These are phyloP conservation scores for Gobio gobio DNA, from an alignment of 2,113 vertebrate species.

Conservation along the genomic window DNA sequence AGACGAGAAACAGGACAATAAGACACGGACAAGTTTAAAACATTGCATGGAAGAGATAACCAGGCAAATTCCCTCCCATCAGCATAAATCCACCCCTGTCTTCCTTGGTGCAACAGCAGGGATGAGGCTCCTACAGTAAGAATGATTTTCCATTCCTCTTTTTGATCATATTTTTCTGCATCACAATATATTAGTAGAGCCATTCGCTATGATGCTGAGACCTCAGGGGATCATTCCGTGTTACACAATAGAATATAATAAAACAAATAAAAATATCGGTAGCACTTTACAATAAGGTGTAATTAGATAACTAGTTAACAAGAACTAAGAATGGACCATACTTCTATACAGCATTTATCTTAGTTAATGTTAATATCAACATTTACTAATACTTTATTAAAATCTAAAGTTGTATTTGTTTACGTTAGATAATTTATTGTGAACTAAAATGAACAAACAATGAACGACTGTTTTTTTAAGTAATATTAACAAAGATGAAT, in stretches of 20 bases:
- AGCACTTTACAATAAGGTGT: no score
- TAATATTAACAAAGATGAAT: no score
- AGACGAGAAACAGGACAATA: constrained; percentile 65
- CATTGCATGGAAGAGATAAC: constrained; percentile 79
- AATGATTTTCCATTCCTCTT: not conserved
- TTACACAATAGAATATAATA: not conserved
- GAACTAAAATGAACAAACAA: no score
- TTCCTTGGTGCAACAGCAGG: constrained; percentile 95
- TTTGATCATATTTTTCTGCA: not conserved
- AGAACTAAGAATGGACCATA: no score
- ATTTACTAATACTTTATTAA: no score
- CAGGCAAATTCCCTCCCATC: constrained; percentile 74
- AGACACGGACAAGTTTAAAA: constrained; percentile 72
- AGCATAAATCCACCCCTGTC: constrained; percentile 78
- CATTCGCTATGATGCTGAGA: not conserved
- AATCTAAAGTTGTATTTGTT: no score
- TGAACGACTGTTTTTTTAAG: no score
- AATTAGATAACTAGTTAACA: no score
- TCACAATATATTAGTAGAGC: not conserved
- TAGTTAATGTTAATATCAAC: no score
- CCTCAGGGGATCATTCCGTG: not conserved
- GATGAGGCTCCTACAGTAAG: constrained; percentile 92
- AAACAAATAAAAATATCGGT: no score
- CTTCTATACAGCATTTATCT: no score
- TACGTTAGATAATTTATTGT: no score